Evolutionary conservation across 1,140 invertebrate genomes (phyloP), one percentile per base, ranked within the genome.

Genomic region (Drosophila funebris): DNA sequence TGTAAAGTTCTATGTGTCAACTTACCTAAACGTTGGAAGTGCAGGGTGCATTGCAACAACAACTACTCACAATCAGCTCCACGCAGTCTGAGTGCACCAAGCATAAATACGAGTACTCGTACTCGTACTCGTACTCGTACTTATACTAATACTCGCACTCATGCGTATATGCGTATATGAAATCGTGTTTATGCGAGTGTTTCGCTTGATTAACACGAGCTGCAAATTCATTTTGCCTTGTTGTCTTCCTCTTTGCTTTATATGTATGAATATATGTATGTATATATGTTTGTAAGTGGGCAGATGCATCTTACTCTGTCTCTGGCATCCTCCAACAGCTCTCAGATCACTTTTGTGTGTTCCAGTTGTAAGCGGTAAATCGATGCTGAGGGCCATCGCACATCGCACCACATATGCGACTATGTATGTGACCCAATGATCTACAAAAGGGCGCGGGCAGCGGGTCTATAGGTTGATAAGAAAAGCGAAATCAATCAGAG

Each of bases 151-250:
- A 24, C 11, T 22, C 36, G 13, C 41, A 48, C 29, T 41, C 39
- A 8, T 43, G 33, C 46, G 24, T 43, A 58, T 56, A 54, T 44
- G 61, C 48, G 44, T 48, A 11, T 36, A 39, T n/a, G n/a, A n/a
- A n/a, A 31, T 46, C 50, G 43, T 64, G 61, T 64, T 33, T 8
- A 39, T 78, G 78, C 50, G 58, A 76, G 67, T 76, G 68, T 61
- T 71, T 81, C 73, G 63, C 73, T 84, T 84, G 82, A 85, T 84
- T 84, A 80, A 78, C 76, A 85, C 81, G 78, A 85, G 69, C 77
- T 81, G 81, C 81, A 87, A 84, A 84, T 84, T 87, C 82, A 84
- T 84, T 84, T 84, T 79, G 75, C 77, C 73, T 72, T 68, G 72
- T 69, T 84, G 70, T 71, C 77, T 76, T 81, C 67, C 9, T 52